Base-by-base conservation (phyloP, 2,113 vertebrate species). In the Chaenocephalus aceratus region DNA sequence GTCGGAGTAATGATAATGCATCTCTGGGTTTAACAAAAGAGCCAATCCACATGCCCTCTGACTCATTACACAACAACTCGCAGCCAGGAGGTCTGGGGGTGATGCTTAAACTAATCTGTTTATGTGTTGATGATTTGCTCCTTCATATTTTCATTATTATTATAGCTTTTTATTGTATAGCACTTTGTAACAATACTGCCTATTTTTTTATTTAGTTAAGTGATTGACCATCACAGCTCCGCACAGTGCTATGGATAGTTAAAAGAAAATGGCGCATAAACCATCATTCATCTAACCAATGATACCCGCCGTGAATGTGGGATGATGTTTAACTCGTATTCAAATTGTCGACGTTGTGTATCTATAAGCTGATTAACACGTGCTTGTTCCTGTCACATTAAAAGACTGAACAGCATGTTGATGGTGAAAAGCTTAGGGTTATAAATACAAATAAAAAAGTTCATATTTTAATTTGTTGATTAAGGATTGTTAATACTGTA, bases 1-100 rank as follows among this genome's bases (percentile, higher is more conserved):
- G 80, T 71, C 73, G 83, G 84, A 88, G 88, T 91, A 93, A 95
- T 91, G 89, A 93, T 92, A 89, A 93, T 89, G 85, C 79, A 65
- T 86, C 86, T 82, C 66, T 69, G 56, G 71, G 88, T 90, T 82
- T 77, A 92, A 91, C 90, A 92, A 87, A 41, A 93, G 85, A 87
- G 87, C 76, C 80, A 16, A 85, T 91, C 88, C 78, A 79, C 75
- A 73, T 59, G 83, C 80, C 89, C 83, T 91, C 78, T 76, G 85
- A 89, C 85, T 90, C 85, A 69, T 90, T 91, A 83, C 89, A 84
- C 77, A 80, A 89, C 80, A 72, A 74, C 88, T 86, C 87, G 53
- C 61, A 71, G 64, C 79, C 79, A 67, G 15, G 23, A 86, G 75
- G 79, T 80, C 75, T 74, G 88, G 65, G 75, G 63, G 41, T 71